phyloP scores from a whole-genome alignment of 1,140 invertebrate genomes.

The Pseudomyrmex dendroicus region DNA sequence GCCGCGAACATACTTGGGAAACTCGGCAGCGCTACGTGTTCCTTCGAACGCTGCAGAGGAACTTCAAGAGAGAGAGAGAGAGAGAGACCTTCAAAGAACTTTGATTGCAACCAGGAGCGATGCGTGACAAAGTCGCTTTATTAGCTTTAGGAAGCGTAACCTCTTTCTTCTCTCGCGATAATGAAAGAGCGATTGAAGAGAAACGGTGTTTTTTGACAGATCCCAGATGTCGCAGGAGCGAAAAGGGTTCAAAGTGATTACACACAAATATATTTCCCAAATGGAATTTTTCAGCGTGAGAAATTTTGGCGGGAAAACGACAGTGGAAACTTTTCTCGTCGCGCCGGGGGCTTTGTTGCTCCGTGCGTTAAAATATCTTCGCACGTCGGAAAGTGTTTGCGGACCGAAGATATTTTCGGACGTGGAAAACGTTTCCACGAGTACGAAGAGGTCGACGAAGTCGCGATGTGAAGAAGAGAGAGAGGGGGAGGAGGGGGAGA shows the following conservation, averaged over 20 bases:
- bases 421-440: conserved; percentile 65
- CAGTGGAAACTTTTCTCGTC: neutral
- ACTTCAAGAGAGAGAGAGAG: neutral
- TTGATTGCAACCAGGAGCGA: neutral
- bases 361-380: conserved; percentile 70
- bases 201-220: neutral
- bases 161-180: too few relatives aligned
- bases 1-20: conserved; percentile 66
- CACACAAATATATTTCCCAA: too few relatives aligned
- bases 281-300: neutral
- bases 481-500: conserved; percentile 36
- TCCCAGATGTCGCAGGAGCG: too few relatives aligned
- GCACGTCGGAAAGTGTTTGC: conserved; percentile 70
- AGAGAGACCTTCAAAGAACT: conserved; percentile 13
- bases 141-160: neutral
- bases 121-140: neutral
- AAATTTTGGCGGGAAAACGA: neutral
- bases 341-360: conserved; percentile 64
- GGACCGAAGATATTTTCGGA: conserved; percentile 67
- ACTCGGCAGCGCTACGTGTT: conserved; percentile 33
- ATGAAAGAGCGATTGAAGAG: neutral
- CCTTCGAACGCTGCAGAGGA: conserved; percentile 8
- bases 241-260: too few relatives aligned
- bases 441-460: conserved; percentile 63
- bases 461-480: conserved; percentile 57